phyloP scores from a whole-genome alignment of 2,113 vertebrate genomes.

The Plotosus lineatus region DNA sequence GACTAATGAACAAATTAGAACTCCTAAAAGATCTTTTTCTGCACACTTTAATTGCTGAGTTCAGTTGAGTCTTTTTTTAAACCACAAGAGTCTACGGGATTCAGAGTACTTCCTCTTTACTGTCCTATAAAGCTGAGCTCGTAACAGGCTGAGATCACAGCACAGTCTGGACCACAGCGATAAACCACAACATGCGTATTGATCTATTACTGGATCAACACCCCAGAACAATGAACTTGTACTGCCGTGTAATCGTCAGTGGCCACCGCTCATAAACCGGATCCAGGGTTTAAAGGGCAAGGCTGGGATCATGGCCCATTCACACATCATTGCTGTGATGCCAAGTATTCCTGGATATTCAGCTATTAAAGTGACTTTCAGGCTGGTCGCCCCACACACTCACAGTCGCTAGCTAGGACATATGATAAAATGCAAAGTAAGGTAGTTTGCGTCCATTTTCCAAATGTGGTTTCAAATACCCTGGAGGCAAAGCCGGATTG shows the following conservation, averaged over 20 bases:
- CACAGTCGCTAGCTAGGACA: neutral
- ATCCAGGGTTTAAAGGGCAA: constrained; percentile 67
- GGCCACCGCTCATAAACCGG: constrained; percentile 70
- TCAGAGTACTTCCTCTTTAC: constrained; percentile 13
- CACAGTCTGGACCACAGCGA: constrained; percentile 11
- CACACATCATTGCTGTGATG: constrained; percentile 22
- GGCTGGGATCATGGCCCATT: constrained; percentile 55
- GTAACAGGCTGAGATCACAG: neutral
- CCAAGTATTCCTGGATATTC: neutral
- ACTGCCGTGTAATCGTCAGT: constrained; percentile 70
- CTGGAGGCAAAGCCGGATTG: constrained; percentile 14
- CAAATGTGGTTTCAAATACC: constrained; percentile 31
- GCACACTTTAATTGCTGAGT: neutral
- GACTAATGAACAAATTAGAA: constrained; percentile 55
- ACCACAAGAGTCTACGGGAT: neutral
- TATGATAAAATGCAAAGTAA: constrained; percentile 39
- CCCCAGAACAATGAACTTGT: constrained; percentile 17
- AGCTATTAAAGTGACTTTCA: neutral
- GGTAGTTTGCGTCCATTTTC: constrained; percentile 14
- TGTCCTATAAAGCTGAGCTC: constrained; percentile 11
- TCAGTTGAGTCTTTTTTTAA: neutral
- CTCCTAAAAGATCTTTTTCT: neutral
- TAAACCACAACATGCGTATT: constrained; percentile 29
- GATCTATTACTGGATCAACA: constrained; percentile 38
- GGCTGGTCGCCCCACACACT: neutral